Conservation (phyloP, 1,140 invertebrate genomes). For the Drosophila simulans region DNA sequence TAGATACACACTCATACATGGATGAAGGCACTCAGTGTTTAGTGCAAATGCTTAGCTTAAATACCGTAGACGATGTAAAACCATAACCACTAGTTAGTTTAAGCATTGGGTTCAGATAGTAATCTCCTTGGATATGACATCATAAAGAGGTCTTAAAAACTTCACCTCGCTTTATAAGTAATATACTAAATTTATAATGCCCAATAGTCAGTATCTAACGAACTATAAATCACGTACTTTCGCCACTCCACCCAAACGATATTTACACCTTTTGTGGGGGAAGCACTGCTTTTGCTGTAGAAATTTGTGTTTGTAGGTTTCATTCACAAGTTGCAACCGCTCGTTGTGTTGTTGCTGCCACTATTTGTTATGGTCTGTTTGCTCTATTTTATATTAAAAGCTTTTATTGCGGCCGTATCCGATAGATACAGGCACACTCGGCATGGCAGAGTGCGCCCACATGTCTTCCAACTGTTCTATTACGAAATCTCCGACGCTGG, state of each 20-base stretch:
- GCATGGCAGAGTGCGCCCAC: slow-evolving; percentile 35
- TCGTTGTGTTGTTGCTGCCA: slow-evolving; percentile 22
- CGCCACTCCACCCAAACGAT: neutral
- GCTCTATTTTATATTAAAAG: slow-evolving; percentile 65
- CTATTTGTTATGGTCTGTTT: slow-evolving; percentile 70
- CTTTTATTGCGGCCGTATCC: slow-evolving; percentile 47
- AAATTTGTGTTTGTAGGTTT: slow-evolving; percentile 48
- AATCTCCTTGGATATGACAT: neutral
- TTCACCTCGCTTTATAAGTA: too few species aligned
- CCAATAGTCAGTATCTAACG: neutral
- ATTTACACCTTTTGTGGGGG: slow-evolving; percentile 9
- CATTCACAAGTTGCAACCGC: slow-evolving; percentile 53
- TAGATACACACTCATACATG: slow-evolving; percentile 22
- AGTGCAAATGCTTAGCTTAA: slow-evolving; percentile 57
- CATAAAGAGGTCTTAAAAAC: too few species aligned
- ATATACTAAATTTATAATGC: neutral
- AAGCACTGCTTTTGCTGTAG: neutral
- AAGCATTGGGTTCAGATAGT: neutral
- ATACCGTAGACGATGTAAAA: slow-evolving; percentile 12
- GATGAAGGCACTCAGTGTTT: slow-evolving; percentile 50
- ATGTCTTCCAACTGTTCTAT: slow-evolving; percentile 54
- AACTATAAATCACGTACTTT: neutral
- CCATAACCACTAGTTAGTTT: neutral
- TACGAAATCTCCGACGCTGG: slow-evolving; percentile 36
- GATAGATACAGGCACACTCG: slow-evolving; percentile 14